Evolutionary conservation across 2,888 invertebrate genomes (phyloP).

Genomic region (Pedicia rivosa): DNA sequence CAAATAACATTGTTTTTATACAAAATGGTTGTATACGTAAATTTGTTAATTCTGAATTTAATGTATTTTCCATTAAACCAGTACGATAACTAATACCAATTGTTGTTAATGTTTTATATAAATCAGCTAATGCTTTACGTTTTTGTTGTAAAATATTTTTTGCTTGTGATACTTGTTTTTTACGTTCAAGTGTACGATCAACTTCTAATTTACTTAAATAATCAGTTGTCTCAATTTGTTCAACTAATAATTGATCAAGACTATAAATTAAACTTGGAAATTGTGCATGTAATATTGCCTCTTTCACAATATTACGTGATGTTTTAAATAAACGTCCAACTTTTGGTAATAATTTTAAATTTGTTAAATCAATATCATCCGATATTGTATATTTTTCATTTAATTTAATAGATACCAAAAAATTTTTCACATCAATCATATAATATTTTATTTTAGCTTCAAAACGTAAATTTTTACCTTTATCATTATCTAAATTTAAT

Average conservation of each 20-base stretch:
- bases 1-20: conserved; percentile 38
- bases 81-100: conserved; percentile 69
- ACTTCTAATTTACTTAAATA: conserved; percentile 50
- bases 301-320: conserved; percentile 45
- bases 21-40: conserved; percentile 55
- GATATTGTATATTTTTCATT: no score
- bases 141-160: conserved; percentile 74
- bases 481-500: conserved; percentile 22
- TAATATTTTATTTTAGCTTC: conserved; percentile 22
- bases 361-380: background rate
- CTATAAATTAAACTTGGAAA: conserved; percentile 45
- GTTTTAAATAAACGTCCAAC: conserved; percentile 37
- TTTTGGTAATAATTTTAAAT: conserved; percentile 17
- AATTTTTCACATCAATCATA: conserved; percentile 24
- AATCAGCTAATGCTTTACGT: conserved; percentile 65
- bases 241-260: conserved; percentile 47
- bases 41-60: conserved; percentile 38
- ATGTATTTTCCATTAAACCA: conserved; percentile 47
- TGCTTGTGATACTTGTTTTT: conserved; percentile 61
- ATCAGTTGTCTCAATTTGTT: conserved; percentile 48
- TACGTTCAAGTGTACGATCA: conserved; percentile 33
- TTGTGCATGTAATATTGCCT: conserved; percentile 37
- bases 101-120: conserved; percentile 61
- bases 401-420: conserved; percentile 21
- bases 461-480: conserved; percentile 23